A percentile compares a stretch with the other conserved stretches of the same genome.
Evolutionary conservation across 1,140 invertebrate genomes (phyloP).

Genomic region (Saccostrea cuccullata): DNA sequence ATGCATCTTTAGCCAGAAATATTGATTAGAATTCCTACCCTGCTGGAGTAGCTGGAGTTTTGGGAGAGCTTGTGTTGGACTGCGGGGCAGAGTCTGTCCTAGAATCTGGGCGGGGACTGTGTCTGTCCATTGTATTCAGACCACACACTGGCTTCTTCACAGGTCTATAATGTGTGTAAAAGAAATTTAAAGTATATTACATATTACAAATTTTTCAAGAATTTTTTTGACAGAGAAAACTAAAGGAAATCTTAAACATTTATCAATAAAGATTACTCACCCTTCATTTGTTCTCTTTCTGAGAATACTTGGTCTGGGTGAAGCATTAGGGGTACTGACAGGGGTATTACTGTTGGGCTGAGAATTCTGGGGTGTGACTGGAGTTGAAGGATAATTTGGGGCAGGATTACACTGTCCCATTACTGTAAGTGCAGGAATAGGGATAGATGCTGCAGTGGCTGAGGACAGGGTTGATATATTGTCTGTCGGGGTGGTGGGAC

Average conservation of each 20-base stretch:
- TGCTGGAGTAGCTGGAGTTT: slow-evolving; percentile 68
- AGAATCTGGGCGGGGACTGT: slow-evolving; percentile 67
- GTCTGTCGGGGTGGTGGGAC: slow-evolving; percentile 30
- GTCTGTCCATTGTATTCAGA: slow-evolving; percentile 62
- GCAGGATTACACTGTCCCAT: slow-evolving; percentile 42
- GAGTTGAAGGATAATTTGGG: slow-evolving; percentile 40
- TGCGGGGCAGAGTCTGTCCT: slow-evolving; percentile 61
- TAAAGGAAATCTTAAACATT: neutral
- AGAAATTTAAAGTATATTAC: neutral
- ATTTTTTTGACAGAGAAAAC: too few relatives aligned
- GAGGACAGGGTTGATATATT: neutral
- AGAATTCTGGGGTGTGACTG: slow-evolving; percentile 46
- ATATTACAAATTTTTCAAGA: neutral
- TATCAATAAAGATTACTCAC: slow-evolving; percentile 69
- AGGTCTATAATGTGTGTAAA: neutral
- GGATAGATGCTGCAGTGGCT: slow-evolving; percentile 48
- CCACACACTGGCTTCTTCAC: slow-evolving; percentile 67
- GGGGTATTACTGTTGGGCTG: slow-evolving; percentile 40
- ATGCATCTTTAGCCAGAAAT: too few relatives aligned
- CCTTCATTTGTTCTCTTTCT: slow-evolving; percentile 84
- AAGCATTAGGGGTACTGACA: slow-evolving; percentile 82
- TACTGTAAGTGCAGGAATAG: slow-evolving; percentile 46
- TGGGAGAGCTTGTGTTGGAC: slow-evolving; percentile 72
- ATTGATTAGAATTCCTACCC: slow-evolving; percentile 61
- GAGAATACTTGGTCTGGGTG: slow-evolving; percentile 85